Conservation (phyloP, 2,888 invertebrate genomes). For the Caenorhabditis becei region DNA sequence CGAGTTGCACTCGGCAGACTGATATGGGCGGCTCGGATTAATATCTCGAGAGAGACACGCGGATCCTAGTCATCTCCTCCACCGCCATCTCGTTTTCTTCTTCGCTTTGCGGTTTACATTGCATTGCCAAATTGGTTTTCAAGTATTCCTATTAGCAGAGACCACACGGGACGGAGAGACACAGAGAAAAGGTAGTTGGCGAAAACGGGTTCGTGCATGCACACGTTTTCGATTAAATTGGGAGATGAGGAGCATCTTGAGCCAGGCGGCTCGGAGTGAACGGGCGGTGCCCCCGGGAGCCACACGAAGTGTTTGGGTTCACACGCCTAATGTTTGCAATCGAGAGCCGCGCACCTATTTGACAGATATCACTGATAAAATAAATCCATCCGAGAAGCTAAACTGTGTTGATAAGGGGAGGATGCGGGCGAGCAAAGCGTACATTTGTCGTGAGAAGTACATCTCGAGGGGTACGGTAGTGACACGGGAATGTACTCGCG, state of each 20-base stretch:
- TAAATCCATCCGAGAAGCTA: background rate
- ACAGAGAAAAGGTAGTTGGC: conserved; percentile 43
- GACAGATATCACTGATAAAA: conserved; percentile 39
- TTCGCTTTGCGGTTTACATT: conserved; percentile 31
- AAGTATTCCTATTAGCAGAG: conserved; percentile 45
- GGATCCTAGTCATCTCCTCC: conserved; percentile 3
- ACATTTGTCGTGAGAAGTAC: conserved; percentile 6
- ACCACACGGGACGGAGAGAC: conserved; percentile 27
- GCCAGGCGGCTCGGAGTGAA: conserved; percentile 10
- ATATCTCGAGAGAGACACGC: conserved; percentile 9
- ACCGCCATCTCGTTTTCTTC: conserved; percentile 2
- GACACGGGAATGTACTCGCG: background rate
- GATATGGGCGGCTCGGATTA: conserved; percentile 28
- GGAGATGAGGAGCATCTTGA: conserved; percentile 31
- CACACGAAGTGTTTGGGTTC: conserved; percentile 48
- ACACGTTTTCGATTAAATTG: conserved; percentile 58
- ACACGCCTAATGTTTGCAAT: conserved; percentile 58
- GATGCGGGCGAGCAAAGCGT: background rate
- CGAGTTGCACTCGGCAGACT: background rate
- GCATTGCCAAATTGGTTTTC: conserved; percentile 57
- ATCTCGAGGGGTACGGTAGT: background rate
- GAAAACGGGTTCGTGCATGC: conserved; percentile 18
- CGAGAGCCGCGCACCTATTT: conserved; percentile 34
- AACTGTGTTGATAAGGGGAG: background rate
- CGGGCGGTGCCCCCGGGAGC: conserved; percentile 27